Conservation (phyloP, 2,113 vertebrate species). For the Gambusia holbrooki region DNA sequence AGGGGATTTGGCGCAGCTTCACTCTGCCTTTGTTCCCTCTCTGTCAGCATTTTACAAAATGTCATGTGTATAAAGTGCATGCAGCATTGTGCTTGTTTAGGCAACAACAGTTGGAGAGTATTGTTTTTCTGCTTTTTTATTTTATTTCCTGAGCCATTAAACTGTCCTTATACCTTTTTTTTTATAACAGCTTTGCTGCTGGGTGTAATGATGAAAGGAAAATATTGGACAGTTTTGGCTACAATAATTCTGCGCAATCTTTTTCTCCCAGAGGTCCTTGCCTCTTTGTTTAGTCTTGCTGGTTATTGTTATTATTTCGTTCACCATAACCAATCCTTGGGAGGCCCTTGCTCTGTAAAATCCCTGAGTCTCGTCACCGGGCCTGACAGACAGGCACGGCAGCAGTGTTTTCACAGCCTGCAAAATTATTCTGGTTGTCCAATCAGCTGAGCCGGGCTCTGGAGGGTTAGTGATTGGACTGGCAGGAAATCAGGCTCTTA, state of each 20-base stretch:
- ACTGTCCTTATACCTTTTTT: slow-evolving; percentile 31
- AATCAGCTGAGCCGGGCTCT: slow-evolving; percentile 95
- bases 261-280: slow-evolving; percentile 59
- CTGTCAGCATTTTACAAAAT: slow-evolving; percentile 74
- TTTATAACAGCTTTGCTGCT: slow-evolving; percentile 33
- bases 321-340: slow-evolving; percentile 69
- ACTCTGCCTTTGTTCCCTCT: slow-evolving; percentile 69
- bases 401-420: slow-evolving; percentile 95
- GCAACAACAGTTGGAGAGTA: slow-evolving; percentile 31
- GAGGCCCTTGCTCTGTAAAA: slow-evolving; percentile 78
- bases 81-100: slow-evolving; percentile 66
- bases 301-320: slow-evolving; percentile 80
- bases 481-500: slow-evolving; percentile 99
- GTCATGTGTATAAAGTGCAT: slow-evolving; percentile 66
- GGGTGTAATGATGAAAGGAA: slow-evolving; percentile 73
- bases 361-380: slow-evolving; percentile 83
- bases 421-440: slow-evolving; percentile 95
- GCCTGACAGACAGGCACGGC: slow-evolving; percentile 88
- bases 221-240: slow-evolving; percentile 64
- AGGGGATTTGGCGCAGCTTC: slow-evolving; percentile 63
- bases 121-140: slow-evolving; percentile 33
- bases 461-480: slow-evolving; percentile 97
- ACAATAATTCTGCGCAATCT: slow-evolving; percentile 61
- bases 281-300: slow-evolving; percentile 76
- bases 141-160: slow-evolving; percentile 44